Conservation (phyloP, 2,888 invertebrate species). For the Hyalella azteca region DNA sequence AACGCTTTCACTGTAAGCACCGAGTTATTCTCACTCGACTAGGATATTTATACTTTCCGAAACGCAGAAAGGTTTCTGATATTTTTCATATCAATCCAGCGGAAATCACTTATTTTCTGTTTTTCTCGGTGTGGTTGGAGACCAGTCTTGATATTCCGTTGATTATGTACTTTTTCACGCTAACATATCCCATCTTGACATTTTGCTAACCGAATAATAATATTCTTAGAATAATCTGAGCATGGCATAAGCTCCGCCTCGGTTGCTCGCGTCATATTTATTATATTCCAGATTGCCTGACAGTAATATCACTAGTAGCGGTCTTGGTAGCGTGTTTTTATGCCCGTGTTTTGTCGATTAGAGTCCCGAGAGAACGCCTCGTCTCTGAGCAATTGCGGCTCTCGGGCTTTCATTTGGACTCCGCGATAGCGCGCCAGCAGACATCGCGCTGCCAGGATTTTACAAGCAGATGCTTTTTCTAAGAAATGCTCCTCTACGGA, state of each 20-base stretch:
- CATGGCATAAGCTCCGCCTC: neutral
- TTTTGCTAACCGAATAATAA: no score
- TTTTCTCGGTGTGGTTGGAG: no score
- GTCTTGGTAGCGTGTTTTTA: conserved; percentile 26
- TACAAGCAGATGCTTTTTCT: conserved; percentile 19
- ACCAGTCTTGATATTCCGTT: no score
- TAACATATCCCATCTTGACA: no score
- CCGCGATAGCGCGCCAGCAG: neutral
- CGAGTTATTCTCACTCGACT: no score
- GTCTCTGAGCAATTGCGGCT: conserved; percentile 19
- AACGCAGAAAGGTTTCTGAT: no score
- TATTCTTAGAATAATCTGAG: neutral
- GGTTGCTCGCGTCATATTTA: neutral
- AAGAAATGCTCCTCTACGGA: neutral
- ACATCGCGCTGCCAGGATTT: neutral
- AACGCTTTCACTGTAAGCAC: no score
- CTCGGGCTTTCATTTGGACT: conserved; percentile 4
- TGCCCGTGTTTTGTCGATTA: conserved; percentile 33
- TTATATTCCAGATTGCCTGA: conserved; percentile 7
- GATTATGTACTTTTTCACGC: no score
- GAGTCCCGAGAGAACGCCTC: neutral
- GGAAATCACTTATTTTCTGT: no score
- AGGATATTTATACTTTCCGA: no score
- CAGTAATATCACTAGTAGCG: conserved; percentile 21
- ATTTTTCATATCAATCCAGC: no score